These are phyloP conservation scores for Drosophila tsacasi DNA, from an alignment of 1,140 invertebrate genomes.

Conservation along the genomic window DNA sequence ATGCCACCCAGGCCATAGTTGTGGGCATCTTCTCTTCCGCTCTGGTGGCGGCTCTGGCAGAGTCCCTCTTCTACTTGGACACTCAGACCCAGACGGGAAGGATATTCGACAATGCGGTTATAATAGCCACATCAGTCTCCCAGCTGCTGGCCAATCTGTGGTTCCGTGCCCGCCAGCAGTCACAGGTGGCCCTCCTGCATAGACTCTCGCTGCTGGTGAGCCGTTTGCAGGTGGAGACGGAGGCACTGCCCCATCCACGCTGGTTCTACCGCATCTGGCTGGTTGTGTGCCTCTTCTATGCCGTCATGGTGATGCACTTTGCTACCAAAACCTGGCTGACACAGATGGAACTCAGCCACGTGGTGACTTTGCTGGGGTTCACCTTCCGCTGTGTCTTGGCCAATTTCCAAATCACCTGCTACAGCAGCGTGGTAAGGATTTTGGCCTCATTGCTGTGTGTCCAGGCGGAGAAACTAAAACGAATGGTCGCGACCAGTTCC, in stretches of 20 bases:
- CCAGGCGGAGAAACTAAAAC: slow-evolving; percentile 22
- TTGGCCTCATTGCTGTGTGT: slow-evolving; percentile 13
- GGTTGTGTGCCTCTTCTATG: slow-evolving; percentile 6
- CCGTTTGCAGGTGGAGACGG: slow-evolving; percentile 5
- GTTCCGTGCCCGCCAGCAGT: slow-evolving; percentile 43
- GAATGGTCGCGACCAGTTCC: not conserved
- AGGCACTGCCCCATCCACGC: not conserved
- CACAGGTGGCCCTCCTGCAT: slow-evolving; percentile 25
- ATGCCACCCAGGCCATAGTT: not conserved
- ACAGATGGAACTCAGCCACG: not conserved
- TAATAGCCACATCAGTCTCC: slow-evolving; percentile 20
- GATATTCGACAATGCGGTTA: slow-evolving; percentile 47
- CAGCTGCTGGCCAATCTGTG: slow-evolving; percentile 55
- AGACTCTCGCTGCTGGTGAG: slow-evolving; percentile 11
- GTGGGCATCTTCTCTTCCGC: slow-evolving; percentile 1
- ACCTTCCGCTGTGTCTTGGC: slow-evolving; percentile 22
- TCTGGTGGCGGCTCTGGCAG: slow-evolving; percentile 6
- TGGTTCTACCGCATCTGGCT: slow-evolving; percentile 35
- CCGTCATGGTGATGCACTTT: not conserved
- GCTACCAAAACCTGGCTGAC: slow-evolving; percentile 2
- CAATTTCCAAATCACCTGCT: slow-evolving; percentile 48
- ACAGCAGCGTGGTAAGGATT: slow-evolving; percentile 34
- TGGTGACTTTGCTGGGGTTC: slow-evolving; percentile 31
- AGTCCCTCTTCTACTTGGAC: slow-evolving; percentile 44
- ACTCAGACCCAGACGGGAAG: slow-evolving; percentile 28